Base-by-base conservation (phyloP, 2,113 vertebrate genomes). In the Crotalus helleri region DNA sequence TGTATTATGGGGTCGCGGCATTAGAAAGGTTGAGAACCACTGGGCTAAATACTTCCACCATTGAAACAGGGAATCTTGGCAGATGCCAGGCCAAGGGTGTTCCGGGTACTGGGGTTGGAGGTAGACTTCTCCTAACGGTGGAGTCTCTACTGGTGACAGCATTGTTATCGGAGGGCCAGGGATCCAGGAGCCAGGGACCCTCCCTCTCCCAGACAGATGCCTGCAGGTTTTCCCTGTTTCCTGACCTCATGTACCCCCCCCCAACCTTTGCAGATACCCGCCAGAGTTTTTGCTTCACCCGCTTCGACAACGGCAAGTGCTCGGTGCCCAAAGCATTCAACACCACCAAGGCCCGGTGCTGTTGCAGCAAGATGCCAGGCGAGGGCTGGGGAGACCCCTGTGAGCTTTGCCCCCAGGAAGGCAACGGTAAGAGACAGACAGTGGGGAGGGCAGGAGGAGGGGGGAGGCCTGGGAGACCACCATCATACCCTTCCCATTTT, bases 331-430 rank as follows among this genome's bases (percentile, higher is more conserved):
- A 99, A 94, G 98, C 98, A 59, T 98, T 98, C 95, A 99, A 99
- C 97, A 98, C 98, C 93, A 99, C 99, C 94, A 99, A 99, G 95
- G 98, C 98, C 91, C 98, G 97, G 94, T 99, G 99, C 95, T 99
- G 99, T 95, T 99, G 99, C 96, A 99, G 98, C 96, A 98, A 98
- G 96, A 98, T 98, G 98, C 98, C 99, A 0, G 99, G 99, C 0
- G 98, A 99, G 94, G 99, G 99, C 24, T 99, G 99, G 99, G 98
- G 98, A 0, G 98, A 99, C 21, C 99, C 99, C n/a, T 99, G 99
- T 1, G 98, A 99, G 95, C 98, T 99, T 92, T 99, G 99, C 92
- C 99, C 99, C 0, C 97, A 98, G 88, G 98, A 98, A 54, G 98
- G 92, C 0, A 98, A 99, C 0, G 98, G 99, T 99, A 94, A 95